phyloP scores from a whole-genome alignment of 2,888 invertebrate species.

The Ctenicera cuprea region DNA sequence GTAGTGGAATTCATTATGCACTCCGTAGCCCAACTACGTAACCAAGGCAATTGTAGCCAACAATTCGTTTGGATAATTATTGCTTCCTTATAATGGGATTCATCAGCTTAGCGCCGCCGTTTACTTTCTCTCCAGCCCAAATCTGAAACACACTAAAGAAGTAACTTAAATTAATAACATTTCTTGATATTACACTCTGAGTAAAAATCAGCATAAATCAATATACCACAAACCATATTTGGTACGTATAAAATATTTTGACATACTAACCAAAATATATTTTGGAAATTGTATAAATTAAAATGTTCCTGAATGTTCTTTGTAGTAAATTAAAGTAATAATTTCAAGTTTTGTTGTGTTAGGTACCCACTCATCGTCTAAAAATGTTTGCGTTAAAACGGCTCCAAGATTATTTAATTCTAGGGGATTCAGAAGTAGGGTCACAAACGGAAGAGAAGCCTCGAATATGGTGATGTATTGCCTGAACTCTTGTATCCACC shows the following conservation, averaged over 20 bases:
- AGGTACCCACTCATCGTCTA: conserved; percentile 1
- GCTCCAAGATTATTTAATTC: conserved; percentile 51
- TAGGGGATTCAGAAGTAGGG: conserved; percentile 51
- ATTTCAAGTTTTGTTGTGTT: background rate
- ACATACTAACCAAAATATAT: too few species aligned
- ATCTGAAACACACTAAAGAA: conserved; percentile 18
- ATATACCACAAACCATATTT: too few species aligned
- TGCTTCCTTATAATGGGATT: background rate
- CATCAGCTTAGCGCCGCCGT: background rate
- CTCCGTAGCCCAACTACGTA: background rate
- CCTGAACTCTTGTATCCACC: conserved; percentile 54
- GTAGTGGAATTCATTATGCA: conserved; percentile 10
- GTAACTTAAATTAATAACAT: background rate
- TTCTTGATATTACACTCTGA: too few species aligned
- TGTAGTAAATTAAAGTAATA: too few species aligned
- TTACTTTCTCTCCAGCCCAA: background rate
- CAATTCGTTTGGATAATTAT: conserved; percentile 6
- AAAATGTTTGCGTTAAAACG: conserved; percentile 48
- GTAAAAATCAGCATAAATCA: too few species aligned
- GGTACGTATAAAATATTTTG: too few species aligned
- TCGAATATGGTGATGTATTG: conserved; percentile 56
- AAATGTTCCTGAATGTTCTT: too few species aligned
- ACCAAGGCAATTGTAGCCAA: background rate
- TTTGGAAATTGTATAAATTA: too few species aligned
- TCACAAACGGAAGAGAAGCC: conserved; percentile 54